Base-by-base conservation (phyloP, 2,797 vertebrate genomes). In the Ciconia nigra region DNA sequence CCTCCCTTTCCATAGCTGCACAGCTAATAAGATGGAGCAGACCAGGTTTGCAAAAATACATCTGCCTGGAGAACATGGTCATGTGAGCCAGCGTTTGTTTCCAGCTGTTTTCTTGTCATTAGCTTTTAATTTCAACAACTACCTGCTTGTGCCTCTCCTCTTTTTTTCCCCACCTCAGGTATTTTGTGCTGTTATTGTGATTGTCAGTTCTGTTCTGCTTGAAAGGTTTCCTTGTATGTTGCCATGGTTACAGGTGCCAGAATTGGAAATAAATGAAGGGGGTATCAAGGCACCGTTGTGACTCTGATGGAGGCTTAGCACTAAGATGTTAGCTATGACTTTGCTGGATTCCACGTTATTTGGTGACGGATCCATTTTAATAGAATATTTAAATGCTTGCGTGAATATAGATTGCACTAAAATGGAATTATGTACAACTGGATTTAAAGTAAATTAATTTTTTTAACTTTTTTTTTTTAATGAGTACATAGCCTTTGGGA, bases 201-300 rank as follows among this genome's bases (percentile, higher is more conserved):
- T 98, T 98, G 98, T 98, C 98, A 98, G 97, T 96, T 97, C 97
- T 96, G 96, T 98, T 98, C 98, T 98, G 98, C 98, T 97, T 97
- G 97, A 98, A 98, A 98, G 97, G 89, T 97, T 98, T 98, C 96
- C 44, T 91, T 96, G 69, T 97, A 97, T 41, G 98, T 98, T 98
- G 97, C 98, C 94, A 98, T 98, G 98, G 98, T 97, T 98, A 98
- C 98, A 89, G 77, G 93, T 92, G 87, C 97, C 95, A 97, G 98
- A 97, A 98, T 69, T 97, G 98, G 97, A 98, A 98, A 96, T 96
- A 98, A 98, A 98, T 98, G 97, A 98, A 96, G 95, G 91, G 94
- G 91, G 89, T 94, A 97, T 97, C 95, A 94, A 96, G 79, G 83
- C 95, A 97, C 98, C 35, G 72, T 96, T 90, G 89, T 97, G 97